Base-by-base conservation (phyloP, 2,888 invertebrate genomes). In the Drosophila neutralis region DNA sequence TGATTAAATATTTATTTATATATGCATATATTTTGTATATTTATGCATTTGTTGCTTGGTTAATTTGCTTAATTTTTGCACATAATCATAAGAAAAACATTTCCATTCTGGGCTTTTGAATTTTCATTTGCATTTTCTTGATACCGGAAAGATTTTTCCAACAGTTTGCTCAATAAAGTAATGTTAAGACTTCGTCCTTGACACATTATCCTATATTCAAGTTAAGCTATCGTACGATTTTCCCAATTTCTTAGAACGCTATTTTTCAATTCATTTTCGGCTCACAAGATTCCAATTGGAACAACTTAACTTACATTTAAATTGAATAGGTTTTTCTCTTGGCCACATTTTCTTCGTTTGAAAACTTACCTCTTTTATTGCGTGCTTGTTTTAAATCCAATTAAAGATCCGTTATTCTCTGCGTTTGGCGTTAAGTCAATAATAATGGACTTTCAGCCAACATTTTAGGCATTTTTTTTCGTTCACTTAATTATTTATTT, bases 401-500 rank as follows among this genome's bases (percentile, higher is more conserved):
- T 18, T 38, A 35, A 38, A 54, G 18, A 63, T 68, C 57, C 49
- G 48, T 27, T 57, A 15, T 52, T n/a, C 31, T 40, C n/a, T 13
- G 4, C 48, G 24, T 33, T 42, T 52, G 10, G 49, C 58, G 52
- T 61, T 40, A 73, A 56, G 61, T 78, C 61, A 29, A 48, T 33
- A 29, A 42, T 29, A 38, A 42, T n/a, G 49, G 61, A 71, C 60
- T 77, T 66, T 69, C 27, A 54, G 62, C 40, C 69, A 54, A 58
- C 82, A 82, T 74, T 77, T 72, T 70, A 48, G 78, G 51, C 74
- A 66, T 67, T 70, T 52, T 57, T 40, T 15, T 42, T 42, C 35
- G 15, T 65, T 66, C 77, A 78, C 67, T 69, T 29, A 73, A 18
- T 59, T 66, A 38, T 73, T 45, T 66, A 65, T 42, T 54, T 29